Percentiles rank a stretch among this genome's conserved stretches.
These are phyloP conservation scores for Pyrrhia umbra DNA, from an alignment of 2,888 invertebrate species.

Conservation along the genomic window DNA sequence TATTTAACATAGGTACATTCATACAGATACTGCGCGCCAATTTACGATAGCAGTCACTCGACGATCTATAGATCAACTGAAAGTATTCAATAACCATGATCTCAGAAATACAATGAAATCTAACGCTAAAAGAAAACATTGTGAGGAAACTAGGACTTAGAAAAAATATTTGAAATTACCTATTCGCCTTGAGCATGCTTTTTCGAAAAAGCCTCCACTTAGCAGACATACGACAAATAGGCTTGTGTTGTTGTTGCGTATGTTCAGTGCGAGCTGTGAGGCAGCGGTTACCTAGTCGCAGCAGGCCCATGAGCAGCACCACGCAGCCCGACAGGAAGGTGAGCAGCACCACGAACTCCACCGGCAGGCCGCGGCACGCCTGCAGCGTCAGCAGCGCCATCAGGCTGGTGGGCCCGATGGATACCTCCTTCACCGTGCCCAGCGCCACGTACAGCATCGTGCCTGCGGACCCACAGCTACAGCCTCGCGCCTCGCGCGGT, in stretches of 20 bases:
- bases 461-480: conserved; percentile 77
- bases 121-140: not conserved
- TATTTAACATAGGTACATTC: too few relatives aligned
- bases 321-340: conserved; percentile 94
- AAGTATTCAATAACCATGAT: not conserved
- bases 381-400: conserved; percentile 96
- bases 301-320: conserved; percentile 94
- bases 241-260: too few relatives aligned
- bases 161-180: not conserved
- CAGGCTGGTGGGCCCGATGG: conserved; percentile 97
- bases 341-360: conserved; percentile 93
- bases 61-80: not conserved
- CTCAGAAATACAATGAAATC: not conserved
- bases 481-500: too few relatives aligned
- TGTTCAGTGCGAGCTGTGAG: too few relatives aligned
- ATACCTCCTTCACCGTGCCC: conserved; percentile 96
- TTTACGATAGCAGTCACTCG: too few relatives aligned
- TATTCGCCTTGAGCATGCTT: not conserved
- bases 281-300: conserved; percentile 92
- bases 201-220: too few relatives aligned
- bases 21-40: too few relatives aligned
- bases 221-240: too few relatives aligned
- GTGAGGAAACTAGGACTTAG: not conserved
- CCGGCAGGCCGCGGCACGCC: conserved; percentile 92
- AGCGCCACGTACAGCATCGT: conserved; percentile 96